phyloP scores from a whole-genome alignment of 2,888 invertebrate species.

The Pollenia angustigena region DNA sequence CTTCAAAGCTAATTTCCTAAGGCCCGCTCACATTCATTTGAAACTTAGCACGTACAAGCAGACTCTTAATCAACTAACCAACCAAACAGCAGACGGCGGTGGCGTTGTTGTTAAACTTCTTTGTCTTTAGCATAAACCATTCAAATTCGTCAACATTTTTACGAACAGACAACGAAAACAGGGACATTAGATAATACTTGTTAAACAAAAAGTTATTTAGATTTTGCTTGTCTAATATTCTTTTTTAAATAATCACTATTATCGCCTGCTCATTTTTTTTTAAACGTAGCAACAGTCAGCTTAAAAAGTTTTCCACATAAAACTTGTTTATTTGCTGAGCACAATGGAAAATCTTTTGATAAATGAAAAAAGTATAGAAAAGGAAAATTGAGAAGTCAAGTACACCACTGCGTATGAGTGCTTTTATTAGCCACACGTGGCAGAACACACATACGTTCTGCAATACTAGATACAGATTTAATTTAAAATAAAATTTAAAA shows the following conservation, averaged over 20 bases:
- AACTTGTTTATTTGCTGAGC: constrained; percentile 34
- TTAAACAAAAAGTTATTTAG: constrained; percentile 26
- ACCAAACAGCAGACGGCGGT: constrained; percentile 24
- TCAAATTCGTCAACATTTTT: constrained; percentile 33
- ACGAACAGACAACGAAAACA: constrained; percentile 12
- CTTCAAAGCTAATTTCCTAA: constrained; percentile 30
- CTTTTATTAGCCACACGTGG: not conserved
- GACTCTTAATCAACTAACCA: not conserved
- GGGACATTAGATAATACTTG: not conserved
- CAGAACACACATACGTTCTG: constrained; percentile 1
- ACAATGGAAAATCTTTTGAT: constrained; percentile 7
- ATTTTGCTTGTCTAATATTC: not conserved
- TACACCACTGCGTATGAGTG: constrained; percentile 26
- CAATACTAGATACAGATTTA: constrained; percentile 1
- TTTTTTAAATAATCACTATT: not conserved
- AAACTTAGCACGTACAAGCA: too few species aligned
- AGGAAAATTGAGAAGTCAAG: not conserved
- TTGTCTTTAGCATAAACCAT: constrained; percentile 38
- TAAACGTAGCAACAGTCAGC: too few species aligned
- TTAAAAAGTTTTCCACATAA: not conserved
- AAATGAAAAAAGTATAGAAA: not conserved
- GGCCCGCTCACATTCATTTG: not conserved
- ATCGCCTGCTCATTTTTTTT: not conserved
- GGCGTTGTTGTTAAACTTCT: not conserved
- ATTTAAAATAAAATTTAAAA: not conserved